These are phyloP conservation scores for Parthenolecanium corni DNA, from an alignment of 2,888 invertebrate genomes.

Conservation along the genomic window DNA sequence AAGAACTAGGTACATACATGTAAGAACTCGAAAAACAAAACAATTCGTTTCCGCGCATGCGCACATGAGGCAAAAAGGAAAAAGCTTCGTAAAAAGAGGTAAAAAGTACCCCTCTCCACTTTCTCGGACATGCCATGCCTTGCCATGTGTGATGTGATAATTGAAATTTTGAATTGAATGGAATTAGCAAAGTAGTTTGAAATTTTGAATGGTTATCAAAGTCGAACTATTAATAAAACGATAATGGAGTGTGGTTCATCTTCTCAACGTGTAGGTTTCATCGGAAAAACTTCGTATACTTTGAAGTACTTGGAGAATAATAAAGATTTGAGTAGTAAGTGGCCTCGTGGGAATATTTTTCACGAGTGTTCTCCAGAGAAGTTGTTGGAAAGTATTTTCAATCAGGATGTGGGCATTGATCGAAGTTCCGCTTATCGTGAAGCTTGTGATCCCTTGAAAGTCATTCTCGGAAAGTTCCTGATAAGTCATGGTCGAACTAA, in stretches of 20 bases:
- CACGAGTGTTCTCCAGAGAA: not conserved
- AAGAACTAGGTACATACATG: no score
- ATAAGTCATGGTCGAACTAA: not conserved
- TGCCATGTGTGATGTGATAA: no score
- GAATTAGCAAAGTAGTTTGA: no score
- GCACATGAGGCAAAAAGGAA: no score
- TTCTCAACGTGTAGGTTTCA: not conserved
- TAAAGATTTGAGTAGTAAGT: constrained; percentile 1
- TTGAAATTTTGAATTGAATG: no score
- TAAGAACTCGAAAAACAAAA: no score
- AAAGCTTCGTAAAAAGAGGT: no score
- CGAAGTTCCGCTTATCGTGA: not conserved
- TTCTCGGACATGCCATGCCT: no score
- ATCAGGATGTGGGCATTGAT: constrained; percentile 2
- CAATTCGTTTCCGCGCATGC: no score
- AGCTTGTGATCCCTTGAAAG: not conserved
- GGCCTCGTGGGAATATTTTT: constrained; percentile 16
- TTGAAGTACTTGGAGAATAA: constrained; percentile 10
- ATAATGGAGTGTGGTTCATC: not conserved
- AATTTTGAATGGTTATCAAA: no score
- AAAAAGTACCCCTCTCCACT: no score
- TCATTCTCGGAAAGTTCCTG: not conserved
- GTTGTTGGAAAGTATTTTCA: not conserved
- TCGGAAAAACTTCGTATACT: constrained; percentile 8
- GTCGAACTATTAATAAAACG: no score